phyloP scores from a whole-genome alignment of 2,113 vertebrate species.

The Chionomys nivalis region DNA sequence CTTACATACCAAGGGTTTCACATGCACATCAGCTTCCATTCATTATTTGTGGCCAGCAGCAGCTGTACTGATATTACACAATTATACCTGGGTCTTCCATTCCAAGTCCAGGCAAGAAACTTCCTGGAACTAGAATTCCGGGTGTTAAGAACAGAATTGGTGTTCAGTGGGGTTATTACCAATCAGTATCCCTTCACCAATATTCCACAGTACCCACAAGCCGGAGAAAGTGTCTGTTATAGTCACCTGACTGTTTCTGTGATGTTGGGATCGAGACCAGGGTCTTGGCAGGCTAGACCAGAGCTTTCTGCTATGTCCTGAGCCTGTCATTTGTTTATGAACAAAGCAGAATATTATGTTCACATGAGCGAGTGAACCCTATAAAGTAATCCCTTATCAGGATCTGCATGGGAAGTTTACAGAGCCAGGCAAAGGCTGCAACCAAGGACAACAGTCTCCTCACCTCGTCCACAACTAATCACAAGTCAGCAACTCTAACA shows the following conservation, averaged over 20 bases:
- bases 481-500: background rate
- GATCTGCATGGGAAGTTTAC: background rate
- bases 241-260: background rate
- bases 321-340: conserved; percentile 1
- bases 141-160: background rate
- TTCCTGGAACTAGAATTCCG: background rate
- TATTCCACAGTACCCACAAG: background rate
- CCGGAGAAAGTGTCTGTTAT: background rate
- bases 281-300: background rate
- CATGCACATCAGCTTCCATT: background rate
- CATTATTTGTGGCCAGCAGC: background rate
- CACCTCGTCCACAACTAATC: background rate
- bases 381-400: background rate
- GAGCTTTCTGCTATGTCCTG: background rate
- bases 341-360: conserved; percentile 16
- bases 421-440: background rate
- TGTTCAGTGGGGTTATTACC: background rate
- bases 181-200: background rate
- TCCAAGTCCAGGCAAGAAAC: conserved; percentile 25
- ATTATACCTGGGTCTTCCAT: background rate
- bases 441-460: background rate
- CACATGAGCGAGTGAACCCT: background rate
- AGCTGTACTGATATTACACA: background rate
- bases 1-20: background rate
- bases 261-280: background rate